Conservation (phyloP, 2,888 invertebrate species). For the Drosophila dives region DNA sequence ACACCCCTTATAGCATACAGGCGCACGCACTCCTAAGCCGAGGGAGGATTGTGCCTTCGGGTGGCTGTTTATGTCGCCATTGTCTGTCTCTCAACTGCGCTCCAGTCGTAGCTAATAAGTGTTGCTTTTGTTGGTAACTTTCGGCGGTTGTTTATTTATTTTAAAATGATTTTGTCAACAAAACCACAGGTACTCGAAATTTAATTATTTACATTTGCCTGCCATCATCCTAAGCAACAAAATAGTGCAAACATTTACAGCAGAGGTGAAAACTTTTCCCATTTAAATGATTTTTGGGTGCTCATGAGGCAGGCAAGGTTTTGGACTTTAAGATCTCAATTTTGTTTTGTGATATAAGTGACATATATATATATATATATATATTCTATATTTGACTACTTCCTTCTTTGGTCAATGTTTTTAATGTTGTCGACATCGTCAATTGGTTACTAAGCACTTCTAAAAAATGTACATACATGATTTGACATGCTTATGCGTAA, state of each 20-base stretch:
- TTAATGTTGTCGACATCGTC: background rate
- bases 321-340: background rate
- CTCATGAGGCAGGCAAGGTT: constrained; percentile 19
- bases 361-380: too few species aligned
- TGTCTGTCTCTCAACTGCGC: constrained; percentile 55
- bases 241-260: constrained; percentile 25
- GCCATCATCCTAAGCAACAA: constrained; percentile 35
- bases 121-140: constrained; percentile 34
- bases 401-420: too few species aligned
- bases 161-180: constrained; percentile 59
- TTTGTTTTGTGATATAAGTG: too few species aligned
- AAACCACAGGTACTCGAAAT: constrained; percentile 71
- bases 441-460: background rate
- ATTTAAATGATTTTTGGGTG: constrained; percentile 44
- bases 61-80: constrained; percentile 71
- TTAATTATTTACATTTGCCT: constrained; percentile 71
- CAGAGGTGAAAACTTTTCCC: constrained; percentile 39
- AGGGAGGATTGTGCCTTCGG: constrained; percentile 38
- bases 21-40: constrained; percentile 6
- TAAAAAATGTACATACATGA: background rate
- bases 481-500: too few species aligned
- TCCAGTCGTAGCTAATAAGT: constrained; percentile 60
- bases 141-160: constrained; percentile 61
- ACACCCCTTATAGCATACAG: constrained; percentile 1
- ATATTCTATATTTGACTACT: too few species aligned